Percentiles rank a stretch among this genome's conserved stretches.
phyloP scores from a whole-genome alignment of 2,888 invertebrate species.

The Hymenopus coronatus region DNA sequence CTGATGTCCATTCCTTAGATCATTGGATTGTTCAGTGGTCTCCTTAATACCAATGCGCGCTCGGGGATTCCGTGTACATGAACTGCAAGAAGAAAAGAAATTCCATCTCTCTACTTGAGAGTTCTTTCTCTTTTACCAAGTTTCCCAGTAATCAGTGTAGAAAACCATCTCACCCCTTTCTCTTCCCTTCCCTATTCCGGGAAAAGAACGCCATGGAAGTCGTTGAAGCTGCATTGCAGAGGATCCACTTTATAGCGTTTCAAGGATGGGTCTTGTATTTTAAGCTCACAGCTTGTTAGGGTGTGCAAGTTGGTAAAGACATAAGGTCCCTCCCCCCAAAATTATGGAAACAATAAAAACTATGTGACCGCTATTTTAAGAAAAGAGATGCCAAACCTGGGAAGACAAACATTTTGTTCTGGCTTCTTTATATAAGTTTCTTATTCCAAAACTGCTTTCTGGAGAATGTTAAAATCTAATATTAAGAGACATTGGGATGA shows the following conservation, averaged over 20 bases:
- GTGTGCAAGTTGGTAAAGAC: neutral
- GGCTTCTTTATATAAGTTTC: no score
- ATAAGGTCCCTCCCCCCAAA: neutral
- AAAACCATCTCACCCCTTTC: neutral
- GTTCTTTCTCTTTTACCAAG: neutral
- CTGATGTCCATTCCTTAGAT: no score
- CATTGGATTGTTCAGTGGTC: neutral
- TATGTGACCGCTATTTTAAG: neutral
- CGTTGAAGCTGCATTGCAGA: neutral
- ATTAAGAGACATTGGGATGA: no score
- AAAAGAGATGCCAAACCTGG: neutral
- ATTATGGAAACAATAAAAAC: neutral
- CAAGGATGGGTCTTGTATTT: neutral
- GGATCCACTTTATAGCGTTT: neutral
- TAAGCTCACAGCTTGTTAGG: neutral
- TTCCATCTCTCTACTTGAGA: neutral
- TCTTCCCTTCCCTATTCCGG: neutral
- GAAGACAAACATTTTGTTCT: no score
- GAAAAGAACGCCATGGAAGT: neutral
- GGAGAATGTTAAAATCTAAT: no score
- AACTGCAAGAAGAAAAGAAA: neutral
- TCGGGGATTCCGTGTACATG: neutral
- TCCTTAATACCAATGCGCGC: neutral
- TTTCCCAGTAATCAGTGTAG: neutral
- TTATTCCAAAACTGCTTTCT: no score